Evolutionary conservation across 2,888 invertebrate genomes (phyloP).

Genomic region (Chelonus formosanus): DNA sequence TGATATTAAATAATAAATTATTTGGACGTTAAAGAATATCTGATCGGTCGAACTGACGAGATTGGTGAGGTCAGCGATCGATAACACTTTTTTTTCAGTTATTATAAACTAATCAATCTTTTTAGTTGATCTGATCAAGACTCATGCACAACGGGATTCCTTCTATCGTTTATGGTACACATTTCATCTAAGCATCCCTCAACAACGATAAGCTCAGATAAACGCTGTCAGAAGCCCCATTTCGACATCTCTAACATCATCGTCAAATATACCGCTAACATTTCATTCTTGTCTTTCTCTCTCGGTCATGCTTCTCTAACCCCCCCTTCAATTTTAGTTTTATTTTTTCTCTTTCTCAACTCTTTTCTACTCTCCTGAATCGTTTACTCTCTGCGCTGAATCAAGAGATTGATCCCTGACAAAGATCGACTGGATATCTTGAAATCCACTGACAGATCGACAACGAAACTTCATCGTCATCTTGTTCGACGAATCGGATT

Average conservation of each 20-base stretch:
- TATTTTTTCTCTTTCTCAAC: background rate
- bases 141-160: too few relatives aligned
- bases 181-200: background rate
- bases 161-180: too few relatives aligned
- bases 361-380: background rate
- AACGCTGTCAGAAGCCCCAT: constrained; percentile 1
- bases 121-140: background rate
- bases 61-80: background rate
- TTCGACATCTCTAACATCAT: constrained; percentile 6
- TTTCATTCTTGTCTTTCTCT: too few relatives aligned
- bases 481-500: constrained; percentile 22
- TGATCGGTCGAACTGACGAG: background rate
- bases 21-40: too few relatives aligned
- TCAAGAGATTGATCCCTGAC: constrained; percentile 27
- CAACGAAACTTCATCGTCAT: constrained; percentile 30
- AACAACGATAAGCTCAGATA: background rate
- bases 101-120: constrained; percentile 9
- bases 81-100: background rate
- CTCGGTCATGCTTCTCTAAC: too few relatives aligned
- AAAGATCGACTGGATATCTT: constrained; percentile 23
- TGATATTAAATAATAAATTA: too few relatives aligned
- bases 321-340: too few relatives aligned
- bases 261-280: too few relatives aligned
- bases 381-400: background rate
- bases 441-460: constrained; percentile 30